A percentile compares a stretch with the other conserved stretches of the same genome.
phyloP scores from a whole-genome alignment of 1,140 invertebrate genomes.

The Habropoda laboriosa region DNA sequence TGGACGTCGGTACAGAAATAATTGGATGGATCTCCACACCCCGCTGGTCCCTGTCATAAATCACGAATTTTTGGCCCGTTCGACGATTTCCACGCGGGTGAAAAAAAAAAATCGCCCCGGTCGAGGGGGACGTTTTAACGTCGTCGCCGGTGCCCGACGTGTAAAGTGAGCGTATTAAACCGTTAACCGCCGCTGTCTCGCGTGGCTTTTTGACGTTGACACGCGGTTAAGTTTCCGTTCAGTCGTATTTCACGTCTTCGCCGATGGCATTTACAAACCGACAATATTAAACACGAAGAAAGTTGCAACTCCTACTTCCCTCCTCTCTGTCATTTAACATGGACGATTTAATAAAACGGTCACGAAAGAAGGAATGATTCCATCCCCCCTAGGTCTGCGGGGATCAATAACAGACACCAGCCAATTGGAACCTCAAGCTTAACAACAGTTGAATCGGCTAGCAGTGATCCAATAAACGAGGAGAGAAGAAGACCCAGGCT shows the following conservation, averaged over 20 bases:
- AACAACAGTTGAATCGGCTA: conserved; percentile 26
- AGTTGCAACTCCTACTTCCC: neutral
- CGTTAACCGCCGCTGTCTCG: neutral
- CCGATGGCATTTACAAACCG: no score
- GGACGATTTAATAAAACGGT: conserved; percentile 9
- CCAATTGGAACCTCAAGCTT: conserved; percentile 19
- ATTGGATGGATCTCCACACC: conserved; percentile 54
- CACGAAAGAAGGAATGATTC: neutral
- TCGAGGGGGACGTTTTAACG: conserved; percentile 9
- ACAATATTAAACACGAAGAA: neutral
- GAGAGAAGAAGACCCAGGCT: no score
- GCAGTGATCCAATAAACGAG: conserved; percentile 28
- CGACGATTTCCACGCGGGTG: conserved; percentile 6
- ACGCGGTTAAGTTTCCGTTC: neutral
- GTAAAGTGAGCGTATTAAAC: conserved; percentile 7
- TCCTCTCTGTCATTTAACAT: no score
- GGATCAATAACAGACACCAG: conserved; percentile 17
- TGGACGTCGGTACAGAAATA: conserved; percentile 54
- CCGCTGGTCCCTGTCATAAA: conserved; percentile 37
- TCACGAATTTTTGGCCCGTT: conserved; percentile 43
- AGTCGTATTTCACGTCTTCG: neutral
- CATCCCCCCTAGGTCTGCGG: neutral
- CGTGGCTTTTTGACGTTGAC: neutral
- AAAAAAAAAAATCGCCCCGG: conserved; percentile 4
- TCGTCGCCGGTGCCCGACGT: neutral